Base-by-base conservation (phyloP, 2,797 vertebrate genomes). In the Ctenosaura bakeri region DNA sequence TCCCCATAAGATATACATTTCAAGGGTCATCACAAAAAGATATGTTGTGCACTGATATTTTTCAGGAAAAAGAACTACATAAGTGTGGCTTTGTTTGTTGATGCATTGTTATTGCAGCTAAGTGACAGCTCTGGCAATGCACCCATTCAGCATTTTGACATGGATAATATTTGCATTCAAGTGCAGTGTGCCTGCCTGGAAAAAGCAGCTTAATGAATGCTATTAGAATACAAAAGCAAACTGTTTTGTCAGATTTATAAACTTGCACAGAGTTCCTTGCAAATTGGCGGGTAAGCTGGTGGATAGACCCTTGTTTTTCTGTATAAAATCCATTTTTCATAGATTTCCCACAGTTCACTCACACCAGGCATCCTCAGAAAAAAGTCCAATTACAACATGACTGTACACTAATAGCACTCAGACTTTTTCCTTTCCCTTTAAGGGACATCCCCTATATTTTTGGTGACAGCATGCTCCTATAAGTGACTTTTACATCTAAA, bases 221-320 rank as follows among this genome's bases (percentile, higher is more conserved):
- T 56, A 24, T 82, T 74, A 42, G 76, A 88, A 85, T 85, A 85
- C 42, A 74, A 81, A 26, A 42, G 54, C 54, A 89, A 85, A 88
- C 29, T 35, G 20, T 83, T 32, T n/a, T 69, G n/a, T 50, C 89
- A 88, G 50, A 80, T 81, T 64, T 73, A 88, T 85, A 74, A 52
- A 52, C 26, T 93, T 88, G 59, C 69, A 32, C 14, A 79, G 71
- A 81, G 46, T 87, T 35, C 82, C 35, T 73, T n/a, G 83, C 69
- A 66, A 84, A 52, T 74, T 64, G 32, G 38, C n/a, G 13, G 6
- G 13, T 64, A 29, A 26, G 64, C 76, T 76, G 59, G 42, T 83
- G 59, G 76, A 42, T n/a, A 74, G 24, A 80, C 42, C 50, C 14
- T 85, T 0, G 1, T 79, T 90, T 46, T 87, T 92, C 77, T 74